Base-by-base conservation (phyloP, 1,140 invertebrate genomes). In the Fopius arisanus region DNA sequence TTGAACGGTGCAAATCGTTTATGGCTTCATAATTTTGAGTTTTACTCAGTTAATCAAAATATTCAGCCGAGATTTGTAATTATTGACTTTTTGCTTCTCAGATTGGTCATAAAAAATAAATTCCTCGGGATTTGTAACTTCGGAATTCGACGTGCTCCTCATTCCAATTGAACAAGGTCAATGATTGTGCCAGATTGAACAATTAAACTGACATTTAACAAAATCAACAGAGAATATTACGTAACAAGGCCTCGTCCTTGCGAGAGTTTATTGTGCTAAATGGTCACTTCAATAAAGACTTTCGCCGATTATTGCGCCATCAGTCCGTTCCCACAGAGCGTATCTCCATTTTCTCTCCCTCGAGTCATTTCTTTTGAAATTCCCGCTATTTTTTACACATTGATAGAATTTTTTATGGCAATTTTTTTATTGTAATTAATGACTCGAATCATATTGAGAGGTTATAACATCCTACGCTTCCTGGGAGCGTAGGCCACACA, bases 381-480 rank as follows among this genome's bases (percentile, higher is more conserved):
- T n/a, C 3, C 33, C 16, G 0, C 1, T 16, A 33, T 65, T 65
- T 33, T 33, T 12, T 0, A 31, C 33, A 1, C 4, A 28, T n/a
- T 7, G n/a, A 14, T 9, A 5, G 2, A 0, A 10, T 19, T 62
- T 14, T 14, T 26, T 7, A 62, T 28, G 23, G 23, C 14, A 29
- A 28, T 62, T 12, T 62, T 62, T 26, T 28, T 62, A 28, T 33
- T 33, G 62, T 65, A 65, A 65, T 65, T 65, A 65, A 65, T 65
- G 62, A 65, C 62, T 65, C 62, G n/a, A 65, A 65, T 65, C 62
- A 65, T 65, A 65, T 65, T 33, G 62, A 65, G 62, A 31, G 29
- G 28, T 65, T 65, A 59, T 65, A 31, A 65, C 31, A 12, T 31
- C 62, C 62, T 65, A 65, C 62, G 28, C 29, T 33, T 31, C 28